Base-by-base conservation (phyloP, 2,113 vertebrate genomes). In the Tichodroma muraria region DNA sequence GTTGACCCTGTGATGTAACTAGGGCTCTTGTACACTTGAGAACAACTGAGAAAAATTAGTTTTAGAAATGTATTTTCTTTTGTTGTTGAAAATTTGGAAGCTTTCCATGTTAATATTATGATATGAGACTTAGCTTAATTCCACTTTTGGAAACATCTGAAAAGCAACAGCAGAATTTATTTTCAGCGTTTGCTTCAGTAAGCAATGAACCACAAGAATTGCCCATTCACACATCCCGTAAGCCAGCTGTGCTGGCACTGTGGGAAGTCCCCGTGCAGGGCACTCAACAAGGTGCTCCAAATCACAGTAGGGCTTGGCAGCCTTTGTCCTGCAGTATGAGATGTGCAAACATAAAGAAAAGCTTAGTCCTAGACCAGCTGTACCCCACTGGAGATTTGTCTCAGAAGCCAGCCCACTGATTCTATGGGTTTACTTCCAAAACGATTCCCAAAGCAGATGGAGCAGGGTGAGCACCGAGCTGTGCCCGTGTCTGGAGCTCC, bases 251-350 rank as follows among this genome's bases (percentile, higher is more conserved):
- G 38, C 63, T 94, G 80, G 82, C 88, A 3, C 64, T 56, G 80
- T 2, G 4, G 83, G 82, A 31, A 87, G 73, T 45, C 73, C 68
- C 72, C 5, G 22, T 6, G 0, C 70, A 54, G 79, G n/a, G 56
- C 56, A 38, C 47, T 63, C 79, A 45, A 1, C 5, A 45, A 87
- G 89, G 53, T 22, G 73, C 84, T 85, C 80, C 17, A 82, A 94
- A 89, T 82, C 87, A 37, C 89, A 94, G 65, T 5, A 93, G 73
- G 45, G 70, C 35, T 85, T 91, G 91, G 91, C 89, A 87, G 72
- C 44, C 60, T 85, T 37, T 15, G 16, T 38, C 76, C 69, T 84
- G 80, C 47, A 18, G 6, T 6, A 15, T 2, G n/a, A 80, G 80
- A 81, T 85, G 68, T 42, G 76, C 85, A 88, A 35, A 52, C 80